Conservation (phyloP, 2,888 invertebrate species). For the Caenorhabditis zanzibari region DNA sequence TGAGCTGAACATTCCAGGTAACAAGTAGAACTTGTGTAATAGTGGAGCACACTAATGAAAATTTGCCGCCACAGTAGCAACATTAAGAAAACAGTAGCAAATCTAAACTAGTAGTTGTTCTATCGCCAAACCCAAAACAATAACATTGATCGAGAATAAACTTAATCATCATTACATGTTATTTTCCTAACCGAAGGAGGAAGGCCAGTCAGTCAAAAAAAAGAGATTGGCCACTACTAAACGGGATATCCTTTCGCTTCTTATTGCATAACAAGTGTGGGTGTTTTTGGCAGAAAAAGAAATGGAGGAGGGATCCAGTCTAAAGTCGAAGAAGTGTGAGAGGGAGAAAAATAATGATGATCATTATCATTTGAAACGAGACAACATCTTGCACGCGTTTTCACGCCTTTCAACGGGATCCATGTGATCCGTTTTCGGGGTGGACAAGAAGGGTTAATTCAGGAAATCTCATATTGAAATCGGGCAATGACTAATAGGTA, state of each 20-base stretch:
- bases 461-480: neutral
- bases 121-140: too few relatives aligned
- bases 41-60: too few relatives aligned
- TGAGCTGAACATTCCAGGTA: too few relatives aligned
- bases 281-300: constrained; percentile 10
- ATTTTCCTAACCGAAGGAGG: neutral
- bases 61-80: too few relatives aligned
- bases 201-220: neutral
- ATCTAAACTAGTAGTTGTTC: too few relatives aligned
- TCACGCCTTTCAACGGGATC: constrained; percentile 40
- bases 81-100: too few relatives aligned
- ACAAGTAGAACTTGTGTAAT: too few relatives aligned
- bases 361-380: constrained; percentile 31
- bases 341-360: neutral
- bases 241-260: constrained; percentile 12
- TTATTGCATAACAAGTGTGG: constrained; percentile 37
- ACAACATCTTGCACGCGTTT: constrained; percentile 38
- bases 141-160: neutral
- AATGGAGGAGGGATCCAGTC: constrained; percentile 24
- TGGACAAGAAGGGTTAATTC: neutral
- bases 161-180: neutral
- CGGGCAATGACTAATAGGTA: too few relatives aligned
- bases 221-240: neutral
- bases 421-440: constrained; percentile 14
- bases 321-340: neutral